Evolutionary conservation across 2,888 invertebrate genomes (phyloP), one percentile per base, ranked within the genome.

Genomic region (Napeogenes sylphis): DNA sequence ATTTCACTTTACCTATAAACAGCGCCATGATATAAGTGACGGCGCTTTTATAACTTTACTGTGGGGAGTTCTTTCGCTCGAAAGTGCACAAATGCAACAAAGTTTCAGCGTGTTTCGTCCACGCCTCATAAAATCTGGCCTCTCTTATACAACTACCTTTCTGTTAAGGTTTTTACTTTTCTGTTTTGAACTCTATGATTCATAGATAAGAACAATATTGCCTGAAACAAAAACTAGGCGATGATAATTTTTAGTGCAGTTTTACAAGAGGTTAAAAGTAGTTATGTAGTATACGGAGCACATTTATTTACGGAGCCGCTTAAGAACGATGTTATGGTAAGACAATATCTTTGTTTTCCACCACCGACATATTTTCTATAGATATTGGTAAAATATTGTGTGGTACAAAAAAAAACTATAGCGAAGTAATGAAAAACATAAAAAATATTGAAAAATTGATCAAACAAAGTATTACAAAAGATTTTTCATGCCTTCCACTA

Each of bases 281-380:
- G 75, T 0, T 77, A 77, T 86, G 87, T 84, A 87, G 82, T 86
- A 84, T 81, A 21, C 21, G 79, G 79, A 78, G 71, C 77, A 78
- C 74, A 73, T 87, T 85, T 83, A 86, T 73, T n/a, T n/a, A n/a
- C n/a, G n/a, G n/a, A 72, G 73, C 73, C 70, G 72, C 75, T 75
- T 79, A 76, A 78, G 73, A 68, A 68, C 65, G 61, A 70, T 64
- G 68, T 70, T 68, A 71, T 68, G 68, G 67, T 63, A 63, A 56
- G 61, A 67, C 62, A 62, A 35, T 47, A 58, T 58, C 2, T 35
- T 35, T 58, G 10, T 42, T 42, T 10, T 42, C 8, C 42, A 10
- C 10, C 42, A 42, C 5, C 8, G 12, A 6, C 42, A 6, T 42
- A 38, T 42, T 42, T 42, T 42, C 10, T 42, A 42, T 10, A 42